Base-by-base conservation (phyloP, 2,797 vertebrate genomes). In the Argyrosomus regius region DNA sequence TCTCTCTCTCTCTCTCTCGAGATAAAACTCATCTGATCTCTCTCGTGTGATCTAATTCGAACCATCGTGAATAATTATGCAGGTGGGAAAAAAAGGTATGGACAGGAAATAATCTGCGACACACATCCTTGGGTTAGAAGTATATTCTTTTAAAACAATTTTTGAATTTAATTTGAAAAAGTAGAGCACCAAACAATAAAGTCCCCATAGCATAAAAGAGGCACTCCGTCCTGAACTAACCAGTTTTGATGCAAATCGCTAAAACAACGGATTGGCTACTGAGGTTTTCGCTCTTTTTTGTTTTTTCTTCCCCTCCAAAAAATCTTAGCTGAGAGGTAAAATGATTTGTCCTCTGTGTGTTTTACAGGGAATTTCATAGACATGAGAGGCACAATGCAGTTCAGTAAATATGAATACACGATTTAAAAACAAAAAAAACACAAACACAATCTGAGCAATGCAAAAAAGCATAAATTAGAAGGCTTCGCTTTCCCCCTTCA, bases 101-200 rank as follows among this genome's bases (percentile, higher is more conserved):
- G 63, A 18, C 2, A 31, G n/a, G 72, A 88, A 91, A 93, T 72
- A 88, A 91, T 67, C 84, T 49, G 64, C 84, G 22, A 91, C 90
- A 93, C 90, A 91, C 84, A 69, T 82, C 75, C 63, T 87, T 87
- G 85, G 84, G 88, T 92, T 88, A 81, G 86, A 90, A 87, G 87
- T 90, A 89, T 90, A 82, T 93, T 93, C 82, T 92, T 91, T 94
- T 91, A 79, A 94, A 94, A 91, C 89, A 91, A 84, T 89, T 93
- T 39, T 91, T 88, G 59, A 90, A 84, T 95, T 93, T 90, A 91
- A 94, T 93, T 57, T 93, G 91, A 89, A 92, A 94, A 94, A 94
- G 91, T 93, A 90, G 92, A 95, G 94, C 94, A 94, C 93, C 93
- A 94, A 94, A 94, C 91, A 92, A 93, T 92, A 91, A 88, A 91